These are phyloP conservation scores for Sisyra nigra DNA, from an alignment of 2,888 invertebrate genomes.

Conservation along the genomic window DNA sequence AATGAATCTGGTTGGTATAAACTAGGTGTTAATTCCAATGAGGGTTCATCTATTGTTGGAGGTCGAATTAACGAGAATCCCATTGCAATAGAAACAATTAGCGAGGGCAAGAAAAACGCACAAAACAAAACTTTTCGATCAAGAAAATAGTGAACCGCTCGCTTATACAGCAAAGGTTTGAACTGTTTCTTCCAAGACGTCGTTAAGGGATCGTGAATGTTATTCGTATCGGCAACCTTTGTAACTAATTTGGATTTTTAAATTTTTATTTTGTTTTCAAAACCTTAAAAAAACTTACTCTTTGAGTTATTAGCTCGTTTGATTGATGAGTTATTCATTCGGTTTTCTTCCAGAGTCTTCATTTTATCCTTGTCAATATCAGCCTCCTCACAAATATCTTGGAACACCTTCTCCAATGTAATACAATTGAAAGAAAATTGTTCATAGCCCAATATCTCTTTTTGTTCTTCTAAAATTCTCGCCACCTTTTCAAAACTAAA, in stretches of 20 bases:
- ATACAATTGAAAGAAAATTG: constrained; percentile 40
- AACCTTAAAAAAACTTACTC: no score
- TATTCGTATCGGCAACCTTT: no score
- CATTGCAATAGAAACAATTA: constrained; percentile 52
- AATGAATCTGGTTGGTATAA: constrained; percentile 32
- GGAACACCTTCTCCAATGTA: constrained; percentile 46
- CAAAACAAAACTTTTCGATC: constrained; percentile 43
- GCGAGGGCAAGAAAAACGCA: constrained; percentile 38
- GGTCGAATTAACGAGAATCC: constrained; percentile 47
- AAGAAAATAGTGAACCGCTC: constrained; percentile 39
- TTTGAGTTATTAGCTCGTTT: background rate
- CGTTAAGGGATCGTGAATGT: no score
- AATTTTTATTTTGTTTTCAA: no score
- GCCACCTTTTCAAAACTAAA: constrained; percentile 32
- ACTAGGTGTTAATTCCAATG: constrained; percentile 30
- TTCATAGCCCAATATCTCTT: constrained; percentile 27
- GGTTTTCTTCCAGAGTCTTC: constrained; percentile 5
- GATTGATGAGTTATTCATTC: background rate
- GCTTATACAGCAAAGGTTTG: constrained; percentile 35
- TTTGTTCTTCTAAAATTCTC: constrained; percentile 30
- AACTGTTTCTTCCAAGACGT: constrained; percentile 16
- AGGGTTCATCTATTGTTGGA: constrained; percentile 41
- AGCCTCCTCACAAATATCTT: constrained; percentile 31
- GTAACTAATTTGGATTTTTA: no score
- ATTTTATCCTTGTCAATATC: constrained; percentile 18